Evolutionary conservation across 1,140 invertebrate species (phyloP).

Genomic region (Drosophila nigrodunni): DNA sequence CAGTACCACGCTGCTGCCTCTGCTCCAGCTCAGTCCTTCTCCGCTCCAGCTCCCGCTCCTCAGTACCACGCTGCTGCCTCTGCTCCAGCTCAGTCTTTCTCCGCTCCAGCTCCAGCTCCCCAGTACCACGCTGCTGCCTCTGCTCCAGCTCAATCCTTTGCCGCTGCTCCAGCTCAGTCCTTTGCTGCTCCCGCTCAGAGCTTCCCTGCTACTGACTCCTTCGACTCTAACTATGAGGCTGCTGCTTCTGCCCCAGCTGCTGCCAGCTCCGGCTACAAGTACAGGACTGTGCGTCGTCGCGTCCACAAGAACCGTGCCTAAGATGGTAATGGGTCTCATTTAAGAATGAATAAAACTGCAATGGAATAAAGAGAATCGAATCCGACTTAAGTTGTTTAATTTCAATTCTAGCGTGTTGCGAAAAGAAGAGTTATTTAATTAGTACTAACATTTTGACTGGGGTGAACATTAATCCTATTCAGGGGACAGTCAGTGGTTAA

Average conservation of each 20-base stretch:
- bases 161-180: conserved; percentile 25
- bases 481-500: conserved; percentile 2
- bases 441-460: conserved; percentile 9
- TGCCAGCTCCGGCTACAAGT: conserved; percentile 53
- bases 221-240: conserved; percentile 43
- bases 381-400: not conserved
- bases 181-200: conserved; percentile 56
- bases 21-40: conserved; percentile 27
- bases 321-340: not conserved
- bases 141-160: conserved; percentile 10
- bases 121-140: conserved; percentile 24
- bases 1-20: conserved; percentile 29
- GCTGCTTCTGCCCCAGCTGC: conserved; percentile 58
- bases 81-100: conserved; percentile 26
- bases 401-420: not conserved
- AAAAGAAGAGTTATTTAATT: not conserved
- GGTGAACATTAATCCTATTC: not conserved
- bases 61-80: conserved; percentile 43
- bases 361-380: conserved; percentile 32
- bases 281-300: conserved; percentile 70
- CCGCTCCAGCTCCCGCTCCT: conserved; percentile 40
- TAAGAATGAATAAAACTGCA: not conserved
- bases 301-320: conserved; percentile 70
- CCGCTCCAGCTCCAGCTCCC: conserved; percentile 16
- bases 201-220: conserved; percentile 45